Percentiles rank a stretch among this genome's conserved stretches.
Conservation (phyloP, 2,888 invertebrate genomes). For the Hydrotaea cyrtoneurina region DNA sequence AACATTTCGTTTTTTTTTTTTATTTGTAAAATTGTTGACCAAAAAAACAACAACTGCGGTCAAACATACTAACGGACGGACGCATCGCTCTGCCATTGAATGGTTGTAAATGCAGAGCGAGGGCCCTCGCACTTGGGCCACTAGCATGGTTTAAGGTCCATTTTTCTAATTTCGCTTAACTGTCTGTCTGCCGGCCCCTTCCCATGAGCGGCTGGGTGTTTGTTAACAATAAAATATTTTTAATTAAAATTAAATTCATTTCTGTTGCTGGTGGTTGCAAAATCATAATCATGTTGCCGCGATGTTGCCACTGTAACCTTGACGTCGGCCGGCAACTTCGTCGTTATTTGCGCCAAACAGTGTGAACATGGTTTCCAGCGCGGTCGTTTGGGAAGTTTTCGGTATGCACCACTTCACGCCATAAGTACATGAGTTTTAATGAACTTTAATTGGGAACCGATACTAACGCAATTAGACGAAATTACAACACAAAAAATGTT, state of each 20-base stretch:
- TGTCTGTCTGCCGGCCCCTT: not conserved
- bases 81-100: too few species aligned
- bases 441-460: not conserved
- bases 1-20: too few species aligned
- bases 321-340: not conserved
- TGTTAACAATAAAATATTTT: constrained; percentile 26
- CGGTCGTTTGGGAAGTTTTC: too few species aligned
- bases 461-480: not conserved
- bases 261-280: not conserved
- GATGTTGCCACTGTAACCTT: not conserved
- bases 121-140: too few species aligned
- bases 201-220: too few species aligned
- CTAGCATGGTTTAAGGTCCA: too few species aligned
- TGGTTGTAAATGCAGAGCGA: too few species aligned
- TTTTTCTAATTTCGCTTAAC: not conserved
- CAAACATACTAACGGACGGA: too few species aligned
- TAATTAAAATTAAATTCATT: constrained; percentile 21
- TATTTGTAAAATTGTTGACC: too few species aligned
- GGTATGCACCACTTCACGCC: not conserved
- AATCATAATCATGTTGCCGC: constrained; percentile 11
- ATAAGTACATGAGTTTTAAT: not conserved
- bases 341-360: too few species aligned
- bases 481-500: not conserved
- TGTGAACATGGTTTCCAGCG: too few species aligned
- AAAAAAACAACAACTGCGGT: too few species aligned